Conservation (phyloP, 2,888 invertebrate species). For the Autographa gamma region DNA sequence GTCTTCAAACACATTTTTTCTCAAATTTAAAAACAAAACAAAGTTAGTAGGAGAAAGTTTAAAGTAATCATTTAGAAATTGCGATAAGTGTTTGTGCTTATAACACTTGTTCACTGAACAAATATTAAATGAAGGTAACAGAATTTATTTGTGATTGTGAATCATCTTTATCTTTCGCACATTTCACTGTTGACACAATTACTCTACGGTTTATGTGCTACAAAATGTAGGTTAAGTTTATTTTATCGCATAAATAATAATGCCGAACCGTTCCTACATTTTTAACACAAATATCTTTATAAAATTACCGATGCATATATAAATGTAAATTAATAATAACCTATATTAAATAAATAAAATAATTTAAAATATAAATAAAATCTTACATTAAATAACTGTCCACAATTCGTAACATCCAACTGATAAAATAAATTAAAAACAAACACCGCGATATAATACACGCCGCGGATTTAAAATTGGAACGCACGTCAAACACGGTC, state of each 20-base stretch:
- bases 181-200: slow-evolving; percentile 1
- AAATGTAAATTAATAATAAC: not conserved
- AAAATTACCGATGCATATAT: not conserved
- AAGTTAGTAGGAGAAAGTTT: not conserved
- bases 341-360: not conserved
- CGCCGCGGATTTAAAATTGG: slow-evolving; percentile 36
- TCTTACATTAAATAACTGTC: slow-evolving; percentile 43
- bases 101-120: slow-evolving; percentile 1
- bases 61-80: not conserved
- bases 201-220: not conserved
- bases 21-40: not conserved
- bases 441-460: slow-evolving; percentile 48
- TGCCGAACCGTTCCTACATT: slow-evolving; percentile 5
- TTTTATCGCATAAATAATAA: slow-evolving; percentile 11
- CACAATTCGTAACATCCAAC: slow-evolving; percentile 24
- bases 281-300: not conserved
- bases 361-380: not conserved
- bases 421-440: slow-evolving; percentile 7
- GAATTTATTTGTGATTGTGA: not conserved
- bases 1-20: not conserved
- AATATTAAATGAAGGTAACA: not conserved
- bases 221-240: slow-evolving; percentile 26
- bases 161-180: not conserved
- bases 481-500: slow-evolving; percentile 21
- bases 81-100: not conserved